Conservation (phyloP, 2,113 vertebrate genomes). For the Anas platyrhynchos region DNA sequence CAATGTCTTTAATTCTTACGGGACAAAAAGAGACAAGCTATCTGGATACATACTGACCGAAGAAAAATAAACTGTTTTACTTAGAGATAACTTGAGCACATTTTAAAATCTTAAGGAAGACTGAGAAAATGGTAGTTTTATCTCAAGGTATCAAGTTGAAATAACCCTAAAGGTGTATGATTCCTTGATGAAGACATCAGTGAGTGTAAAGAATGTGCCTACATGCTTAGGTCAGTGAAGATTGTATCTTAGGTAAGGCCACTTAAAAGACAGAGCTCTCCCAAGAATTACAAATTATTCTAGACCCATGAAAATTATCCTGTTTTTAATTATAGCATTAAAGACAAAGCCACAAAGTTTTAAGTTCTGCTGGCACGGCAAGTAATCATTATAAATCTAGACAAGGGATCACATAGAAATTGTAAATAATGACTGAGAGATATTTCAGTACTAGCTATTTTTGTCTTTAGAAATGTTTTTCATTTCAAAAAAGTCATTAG, state of each 20-base stretch:
- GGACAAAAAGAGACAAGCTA: background rate
- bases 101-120: background rate
- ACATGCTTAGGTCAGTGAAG: background rate
- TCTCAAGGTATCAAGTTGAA: background rate
- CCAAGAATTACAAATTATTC: conserved; percentile 14
- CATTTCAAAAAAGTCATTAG: conserved; percentile 42
- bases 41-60: background rate
- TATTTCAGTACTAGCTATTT: conserved; percentile 52
- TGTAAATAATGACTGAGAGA: conserved; percentile 30
- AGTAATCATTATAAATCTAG: conserved; percentile 9
- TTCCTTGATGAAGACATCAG: background rate
- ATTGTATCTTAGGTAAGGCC: background rate
- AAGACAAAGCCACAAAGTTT: conserved; percentile 26
- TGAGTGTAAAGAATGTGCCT: background rate
- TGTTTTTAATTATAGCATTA: conserved; percentile 44
- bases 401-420: conserved; percentile 39
- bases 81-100: background rate
- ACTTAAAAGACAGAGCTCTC: conserved; percentile 37
- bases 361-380: conserved; percentile 16
- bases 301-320: conserved; percentile 1
- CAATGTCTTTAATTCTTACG: background rate
- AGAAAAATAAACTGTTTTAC: background rate
- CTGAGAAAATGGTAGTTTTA: background rate
- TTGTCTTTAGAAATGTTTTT: conserved; percentile 43
- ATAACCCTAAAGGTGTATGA: background rate